Conservation (phyloP, 2,888 invertebrate species). For the Ceriagrion tenellum region DNA sequence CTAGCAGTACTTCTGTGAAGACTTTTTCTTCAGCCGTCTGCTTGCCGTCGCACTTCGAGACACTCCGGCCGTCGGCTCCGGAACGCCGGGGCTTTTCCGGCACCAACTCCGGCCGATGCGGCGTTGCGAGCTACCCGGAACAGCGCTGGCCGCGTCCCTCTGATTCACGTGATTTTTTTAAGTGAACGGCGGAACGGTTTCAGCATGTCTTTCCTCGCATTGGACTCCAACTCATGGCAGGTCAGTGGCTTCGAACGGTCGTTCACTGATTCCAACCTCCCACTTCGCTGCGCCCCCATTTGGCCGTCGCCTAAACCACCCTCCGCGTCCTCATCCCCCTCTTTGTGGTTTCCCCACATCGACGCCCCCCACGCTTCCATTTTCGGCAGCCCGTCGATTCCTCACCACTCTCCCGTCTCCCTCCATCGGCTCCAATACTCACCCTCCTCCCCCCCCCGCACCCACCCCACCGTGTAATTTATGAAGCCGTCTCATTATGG, state of each 20-base stretch:
- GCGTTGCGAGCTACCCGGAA: conserved; percentile 25
- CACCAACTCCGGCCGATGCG: conserved; percentile 67
- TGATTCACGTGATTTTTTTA: conserved; percentile 51
- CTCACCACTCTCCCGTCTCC: not conserved
- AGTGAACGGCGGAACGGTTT: conserved; percentile 33
- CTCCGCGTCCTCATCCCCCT: not conserved
- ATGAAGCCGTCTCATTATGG: not conserved
- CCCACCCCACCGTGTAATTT: not conserved
- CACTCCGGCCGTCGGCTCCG: conserved; percentile 55
- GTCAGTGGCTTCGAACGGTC: conserved; percentile 66
- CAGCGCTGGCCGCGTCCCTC: not conserved
- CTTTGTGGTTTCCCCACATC: not conserved
- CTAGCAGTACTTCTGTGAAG: not conserved
- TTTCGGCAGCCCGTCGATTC: not conserved
- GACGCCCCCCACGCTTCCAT: not conserved
- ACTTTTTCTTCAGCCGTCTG: not conserved
- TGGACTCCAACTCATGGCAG: conserved; percentile 72
- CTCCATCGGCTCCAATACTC: not conserved
- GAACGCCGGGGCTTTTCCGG: conserved; percentile 68
- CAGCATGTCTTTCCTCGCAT: conserved; percentile 71
- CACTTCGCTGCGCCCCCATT: not conserved
- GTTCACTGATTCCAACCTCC: not conserved
- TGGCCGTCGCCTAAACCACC: too few relatives aligned
- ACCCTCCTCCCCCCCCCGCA: not conserved
- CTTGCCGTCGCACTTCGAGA: conserved; percentile 25